Evolutionary conservation across 2,888 invertebrate species (phyloP), one percentile per base, ranked within the genome.

Genomic region (Andrena camellia): DNA sequence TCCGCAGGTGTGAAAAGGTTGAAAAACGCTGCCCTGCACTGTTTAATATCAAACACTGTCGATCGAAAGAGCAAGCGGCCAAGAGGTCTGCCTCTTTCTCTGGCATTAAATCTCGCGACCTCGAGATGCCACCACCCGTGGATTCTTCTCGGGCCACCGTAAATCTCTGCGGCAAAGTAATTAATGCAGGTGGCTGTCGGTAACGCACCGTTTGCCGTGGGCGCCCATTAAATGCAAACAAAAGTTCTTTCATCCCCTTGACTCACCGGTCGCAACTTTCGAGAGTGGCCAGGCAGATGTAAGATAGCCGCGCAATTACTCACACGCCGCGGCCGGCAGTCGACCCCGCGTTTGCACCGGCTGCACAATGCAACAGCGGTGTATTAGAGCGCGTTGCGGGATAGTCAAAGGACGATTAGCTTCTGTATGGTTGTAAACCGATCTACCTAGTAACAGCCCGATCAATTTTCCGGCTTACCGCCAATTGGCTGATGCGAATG

Each of bases 381-480:
- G 42, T 57, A 52, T 70, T 67, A 70, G 73, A 75, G 63, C 73
- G 71, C 68, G 10, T 10, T 26, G 29, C 54, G 68, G 78, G 57
- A 81, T 67, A 75, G 75, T 75, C 80, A 80, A 74, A 74, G 74
- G 74, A 63, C 77, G 73, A 86, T 85, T 85, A 85, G 78, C 62
- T 23, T 57, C 48, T 31, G 20, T 59, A 57, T 31, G 72, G 59
- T 80, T 85, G 75, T 85, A 85, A 85, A 80, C 81, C 70, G 78
- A 29, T 74, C 79, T 60, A 63, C 63, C 60, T 72, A 74, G 73
- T 20, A 26, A 4, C 26, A 67, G 64, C 33, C 26, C 81, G 73
- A 84, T 84, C 78, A 84, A 84, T 84, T 84, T 84, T 81, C 83
- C 73, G 20, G 83, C 78, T 78, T 71, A 76, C 62, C 71, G 48